Evolutionary conservation across 2,797 vertebrate species (phyloP).

Genomic region (Darevskia nairensis): DNA sequence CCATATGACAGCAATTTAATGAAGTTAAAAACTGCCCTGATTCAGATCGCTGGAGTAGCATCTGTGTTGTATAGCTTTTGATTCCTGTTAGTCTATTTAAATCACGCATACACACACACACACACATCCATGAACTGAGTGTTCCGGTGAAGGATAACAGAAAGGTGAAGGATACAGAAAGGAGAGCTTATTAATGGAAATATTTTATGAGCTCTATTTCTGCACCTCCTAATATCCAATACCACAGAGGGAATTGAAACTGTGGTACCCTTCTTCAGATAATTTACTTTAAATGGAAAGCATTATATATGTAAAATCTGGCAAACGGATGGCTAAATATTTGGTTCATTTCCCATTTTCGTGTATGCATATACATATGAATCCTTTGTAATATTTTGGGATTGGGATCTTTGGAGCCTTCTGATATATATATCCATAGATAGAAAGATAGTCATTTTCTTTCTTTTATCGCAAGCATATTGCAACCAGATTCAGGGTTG

Average conservation of each 20-base stretch:
- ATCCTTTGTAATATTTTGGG: background rate
- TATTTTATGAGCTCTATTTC: constrained; percentile 64
- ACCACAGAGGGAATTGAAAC: constrained; percentile 58
- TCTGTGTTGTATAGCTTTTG: constrained; percentile 70
- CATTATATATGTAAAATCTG: constrained; percentile 48
- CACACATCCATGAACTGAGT: constrained; percentile 51
- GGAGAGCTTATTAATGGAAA: constrained; percentile 68
- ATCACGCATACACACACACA: background rate
- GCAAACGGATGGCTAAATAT: constrained; percentile 38
- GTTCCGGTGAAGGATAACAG: constrained; percentile 69
- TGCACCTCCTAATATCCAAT: constrained; percentile 57
- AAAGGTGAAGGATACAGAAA: constrained; percentile 65
- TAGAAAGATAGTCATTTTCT: constrained; percentile 19
- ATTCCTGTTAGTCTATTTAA: constrained; percentile 60
- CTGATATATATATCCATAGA: background rate
- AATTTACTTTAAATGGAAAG: constrained; percentile 55
- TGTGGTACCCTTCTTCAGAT: constrained; percentile 54
- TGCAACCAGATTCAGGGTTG: constrained; percentile 39
- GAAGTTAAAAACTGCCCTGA: constrained; percentile 92
- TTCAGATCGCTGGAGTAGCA: constrained; percentile 78
- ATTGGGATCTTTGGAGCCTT: constrained; percentile 12
- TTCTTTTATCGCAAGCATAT: constrained; percentile 40
- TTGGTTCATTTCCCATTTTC: constrained; percentile 38
- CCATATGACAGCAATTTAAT: constrained; percentile 94
- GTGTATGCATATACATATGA: background rate